Percentiles rank a stretch among this genome's conserved stretches.
Evolutionary conservation across 2,113 vertebrate species (phyloP).

Genomic region (Aptenodytes patagonicus): DNA sequence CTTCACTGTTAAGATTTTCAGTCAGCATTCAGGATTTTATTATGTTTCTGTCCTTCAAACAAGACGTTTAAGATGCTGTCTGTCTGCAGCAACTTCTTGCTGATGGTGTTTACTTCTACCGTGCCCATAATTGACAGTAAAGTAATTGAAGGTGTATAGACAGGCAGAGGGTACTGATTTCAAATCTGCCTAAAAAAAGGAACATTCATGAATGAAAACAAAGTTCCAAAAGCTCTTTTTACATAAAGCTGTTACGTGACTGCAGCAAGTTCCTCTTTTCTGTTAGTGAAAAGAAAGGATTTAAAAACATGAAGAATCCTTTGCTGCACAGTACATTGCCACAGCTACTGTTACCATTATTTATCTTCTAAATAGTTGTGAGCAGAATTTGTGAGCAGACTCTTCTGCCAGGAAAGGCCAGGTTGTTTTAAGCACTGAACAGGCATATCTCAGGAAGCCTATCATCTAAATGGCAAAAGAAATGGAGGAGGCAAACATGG

Average conservation of each 20-base stretch:
- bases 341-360: neutral
- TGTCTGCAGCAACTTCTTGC: neutral
- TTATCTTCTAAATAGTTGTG: neutral
- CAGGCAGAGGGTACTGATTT: neutral
- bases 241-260: neutral
- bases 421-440: neutral
- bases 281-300: neutral
- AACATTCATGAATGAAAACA: neutral
- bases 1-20: neutral
- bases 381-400: neutral
- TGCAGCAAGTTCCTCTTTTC: neutral
- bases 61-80: neutral
- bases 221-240: neutral
- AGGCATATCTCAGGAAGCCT: neutral
- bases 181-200: neutral
- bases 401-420: neutral
- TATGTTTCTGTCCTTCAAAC: slow-evolving; percentile 6
- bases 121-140: neutral
- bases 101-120: neutral
- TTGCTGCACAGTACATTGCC: neutral
- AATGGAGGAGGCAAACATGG: neutral
- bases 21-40: neutral
- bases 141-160: neutral
- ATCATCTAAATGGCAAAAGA: neutral
- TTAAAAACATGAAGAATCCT: neutral